Conservation (phyloP, 2,888 invertebrate species). For the Sphaeridia pumilis region DNA sequence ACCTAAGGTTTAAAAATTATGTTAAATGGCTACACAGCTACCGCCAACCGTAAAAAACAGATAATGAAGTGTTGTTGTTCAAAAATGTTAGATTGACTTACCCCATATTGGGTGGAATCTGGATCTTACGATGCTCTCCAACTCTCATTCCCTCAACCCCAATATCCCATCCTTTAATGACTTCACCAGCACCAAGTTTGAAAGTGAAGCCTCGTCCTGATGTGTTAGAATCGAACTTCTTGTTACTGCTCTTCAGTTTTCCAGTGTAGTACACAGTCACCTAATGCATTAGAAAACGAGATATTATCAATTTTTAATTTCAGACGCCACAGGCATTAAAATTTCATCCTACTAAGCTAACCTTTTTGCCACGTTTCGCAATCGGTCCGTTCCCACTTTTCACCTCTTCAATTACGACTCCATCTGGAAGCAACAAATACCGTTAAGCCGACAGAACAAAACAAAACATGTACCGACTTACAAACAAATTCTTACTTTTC, state of each 20-base stretch:
- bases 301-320: background rate
- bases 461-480: background rate
- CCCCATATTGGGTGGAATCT: constrained; percentile 73
- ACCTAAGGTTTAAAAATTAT: constrained; percentile 21
- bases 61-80: background rate
- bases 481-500: background rate
- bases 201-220: constrained; percentile 63
- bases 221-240: constrained; percentile 63
- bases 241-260: constrained; percentile 65
- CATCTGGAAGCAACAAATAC: constrained; percentile 50
- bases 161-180: constrained; percentile 82
- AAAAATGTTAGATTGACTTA: constrained; percentile 45
- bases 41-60: background rate
- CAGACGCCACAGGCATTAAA: background rate
- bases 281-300: constrained; percentile 35
- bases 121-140: constrained; percentile 76
- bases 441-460: background rate
- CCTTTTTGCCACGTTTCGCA: constrained; percentile 63
- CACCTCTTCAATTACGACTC: constrained; percentile 66
- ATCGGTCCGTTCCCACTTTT: constrained; percentile 64
- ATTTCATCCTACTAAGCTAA: constrained; percentile 35
- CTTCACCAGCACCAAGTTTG: constrained; percentile 68
- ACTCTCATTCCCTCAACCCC: constrained; percentile 87
- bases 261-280: constrained; percentile 72
- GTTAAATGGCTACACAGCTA: background rate